A percentile compares a stretch with the other conserved stretches of the same genome.
These are phyloP conservation scores for Acromyrmex charruanus DNA, from an alignment of 1,140 invertebrate genomes.

Conservation along the genomic window DNA sequence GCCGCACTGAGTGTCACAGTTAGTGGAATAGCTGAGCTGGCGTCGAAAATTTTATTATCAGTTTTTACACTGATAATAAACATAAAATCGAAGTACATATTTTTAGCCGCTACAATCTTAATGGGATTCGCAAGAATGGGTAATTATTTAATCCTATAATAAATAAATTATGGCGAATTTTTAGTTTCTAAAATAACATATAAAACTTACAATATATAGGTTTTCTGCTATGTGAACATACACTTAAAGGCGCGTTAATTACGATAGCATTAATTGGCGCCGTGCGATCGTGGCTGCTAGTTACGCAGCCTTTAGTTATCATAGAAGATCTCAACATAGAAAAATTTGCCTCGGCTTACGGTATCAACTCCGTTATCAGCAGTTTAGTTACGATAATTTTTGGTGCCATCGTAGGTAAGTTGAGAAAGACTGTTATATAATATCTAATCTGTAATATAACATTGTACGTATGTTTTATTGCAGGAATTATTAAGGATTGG, in stretches of 20 bases:
- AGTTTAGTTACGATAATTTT: slow-evolving; percentile 82
- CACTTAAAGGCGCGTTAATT: slow-evolving; percentile 77
- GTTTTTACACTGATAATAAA: slow-evolving; percentile 81
- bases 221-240: slow-evolving; percentile 80
- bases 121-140: slow-evolving; percentile 81
- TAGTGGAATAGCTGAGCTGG: slow-evolving; percentile 80
- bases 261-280: slow-evolving; percentile 80
- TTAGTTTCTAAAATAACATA: background rate
- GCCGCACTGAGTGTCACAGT: slow-evolving; percentile 81
- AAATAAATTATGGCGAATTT: background rate
- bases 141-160: slow-evolving; percentile 42
- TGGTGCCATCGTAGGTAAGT: slow-evolving; percentile 84
- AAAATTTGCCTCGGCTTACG: slow-evolving; percentile 85
- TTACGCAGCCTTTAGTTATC: slow-evolving; percentile 83
- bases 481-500: slow-evolving; percentile 84
- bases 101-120: slow-evolving; percentile 82
- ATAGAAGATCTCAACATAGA: slow-evolving; percentile 84
- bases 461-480: slow-evolving; percentile 21
- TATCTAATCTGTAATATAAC: background rate
- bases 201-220: slow-evolving; percentile 68
- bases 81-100: slow-evolving; percentile 80
- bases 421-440: background rate
- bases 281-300: slow-evolving; percentile 81
- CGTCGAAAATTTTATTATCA: slow-evolving; percentile 80
- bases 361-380: slow-evolving; percentile 82